Evolutionary conservation across 1,140 invertebrate species (phyloP).

Genomic region (Bombus pascuorum): DNA sequence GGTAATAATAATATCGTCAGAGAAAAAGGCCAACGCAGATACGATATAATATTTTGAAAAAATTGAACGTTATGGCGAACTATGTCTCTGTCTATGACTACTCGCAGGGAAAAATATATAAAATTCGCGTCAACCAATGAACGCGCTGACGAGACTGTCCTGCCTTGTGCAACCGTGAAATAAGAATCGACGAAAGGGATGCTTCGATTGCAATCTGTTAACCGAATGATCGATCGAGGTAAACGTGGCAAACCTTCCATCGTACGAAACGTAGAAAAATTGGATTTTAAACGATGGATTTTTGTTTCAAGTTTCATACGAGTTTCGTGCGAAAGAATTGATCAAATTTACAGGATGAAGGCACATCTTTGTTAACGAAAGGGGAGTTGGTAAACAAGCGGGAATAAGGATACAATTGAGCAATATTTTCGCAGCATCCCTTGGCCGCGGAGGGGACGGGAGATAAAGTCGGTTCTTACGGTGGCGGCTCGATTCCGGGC

Average conservation of each 20-base stretch:
- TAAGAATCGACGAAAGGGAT: neutral
- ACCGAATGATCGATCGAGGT: neutral
- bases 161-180: neutral
- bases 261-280: neutral
- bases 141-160: neutral
- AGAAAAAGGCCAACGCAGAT: too few species aligned
- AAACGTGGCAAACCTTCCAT: neutral
- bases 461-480: constrained; percentile 75
- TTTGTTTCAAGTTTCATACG: too few species aligned
- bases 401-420: neutral
- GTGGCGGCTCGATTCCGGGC: constrained; percentile 35
- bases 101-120: too few species aligned
- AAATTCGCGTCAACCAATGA: too few species aligned
- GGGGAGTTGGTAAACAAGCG: neutral
- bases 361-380: neutral
- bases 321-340: neutral
- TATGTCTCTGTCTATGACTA: too few species aligned
- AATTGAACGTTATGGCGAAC: too few species aligned
- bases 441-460: constrained; percentile 56
- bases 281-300: neutral
- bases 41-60: too few species aligned
- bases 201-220: constrained; percentile 5
- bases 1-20: too few species aligned
- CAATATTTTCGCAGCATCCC: constrained; percentile 24
- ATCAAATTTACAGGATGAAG: neutral